phyloP scores from a whole-genome alignment of 1,140 invertebrate genomes.

The Drosophila azteca region DNA sequence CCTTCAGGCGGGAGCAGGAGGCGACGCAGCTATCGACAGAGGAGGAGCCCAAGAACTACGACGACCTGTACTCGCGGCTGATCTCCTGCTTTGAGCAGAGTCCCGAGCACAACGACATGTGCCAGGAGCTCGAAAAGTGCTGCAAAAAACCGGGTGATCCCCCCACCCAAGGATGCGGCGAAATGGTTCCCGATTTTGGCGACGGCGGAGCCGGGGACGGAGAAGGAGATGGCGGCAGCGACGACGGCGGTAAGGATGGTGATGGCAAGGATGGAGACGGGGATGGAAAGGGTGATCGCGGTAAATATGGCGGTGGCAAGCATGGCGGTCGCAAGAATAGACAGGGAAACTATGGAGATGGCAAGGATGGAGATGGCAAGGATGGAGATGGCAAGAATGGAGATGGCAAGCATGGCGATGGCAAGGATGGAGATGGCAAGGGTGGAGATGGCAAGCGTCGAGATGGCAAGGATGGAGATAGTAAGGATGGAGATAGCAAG shows the following conservation, averaged over 20 bases:
- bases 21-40: not conserved
- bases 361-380: no score
- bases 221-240: not conserved
- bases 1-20: not conserved
- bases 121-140: constrained; percentile 29
- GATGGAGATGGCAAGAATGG: no score
- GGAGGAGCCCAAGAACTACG: constrained; percentile 57
- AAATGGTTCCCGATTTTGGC: constrained; percentile 9
- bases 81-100: constrained; percentile 38
- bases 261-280: no score
- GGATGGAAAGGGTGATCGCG: not conserved
- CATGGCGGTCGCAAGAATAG: no score
- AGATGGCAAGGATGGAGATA: no score
- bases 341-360: no score
- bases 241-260: no score
- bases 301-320: not conserved
- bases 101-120: not conserved
- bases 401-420: no score
- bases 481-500: no score
- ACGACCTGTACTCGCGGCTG: constrained; percentile 51
- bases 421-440: no score
- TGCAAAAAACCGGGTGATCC: constrained; percentile 27
- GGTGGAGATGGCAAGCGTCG: no score
- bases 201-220: constrained; percentile 16
- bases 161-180: constrained; percentile 8